These are phyloP conservation scores for Drosophila sulfurigaster DNA, from an alignment of 1,140 invertebrate species.

Conservation along the genomic window DNA sequence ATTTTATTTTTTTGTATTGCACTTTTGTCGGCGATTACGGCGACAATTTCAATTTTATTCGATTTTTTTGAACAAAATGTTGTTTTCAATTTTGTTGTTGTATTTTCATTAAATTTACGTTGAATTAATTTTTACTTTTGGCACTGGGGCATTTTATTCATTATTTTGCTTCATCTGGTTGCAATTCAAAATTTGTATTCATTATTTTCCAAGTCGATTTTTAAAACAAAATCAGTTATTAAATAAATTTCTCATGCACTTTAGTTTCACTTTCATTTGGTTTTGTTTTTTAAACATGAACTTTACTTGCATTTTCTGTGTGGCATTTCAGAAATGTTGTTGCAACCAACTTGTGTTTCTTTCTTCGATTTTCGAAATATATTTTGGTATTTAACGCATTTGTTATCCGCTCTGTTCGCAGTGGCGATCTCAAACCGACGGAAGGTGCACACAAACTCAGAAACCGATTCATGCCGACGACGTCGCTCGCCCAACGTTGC, in stretches of 20 bases:
- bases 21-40: constrained; percentile 48
- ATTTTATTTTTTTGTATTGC: constrained; percentile 58
- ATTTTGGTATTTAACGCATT: constrained; percentile 54
- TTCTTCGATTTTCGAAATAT: constrained; percentile 22
- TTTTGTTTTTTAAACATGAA: constrained; percentile 35
- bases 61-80: constrained; percentile 60
- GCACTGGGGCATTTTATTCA: constrained; percentile 32
- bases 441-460: constrained; percentile 69
- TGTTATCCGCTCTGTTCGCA: constrained; percentile 57
- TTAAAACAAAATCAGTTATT: constrained; percentile 80
- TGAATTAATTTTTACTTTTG: constrained; percentile 30
- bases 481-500: background rate
- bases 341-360: constrained; percentile 18
- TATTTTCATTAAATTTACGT: constrained; percentile 29
- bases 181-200: constrained; percentile 15
- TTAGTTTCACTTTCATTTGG: constrained; percentile 25
- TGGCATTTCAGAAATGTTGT: constrained; percentile 49
- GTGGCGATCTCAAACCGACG: constrained; percentile 71
- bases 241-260: constrained; percentile 24
- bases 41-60: constrained; percentile 60
- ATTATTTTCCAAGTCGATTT: constrained; percentile 61
- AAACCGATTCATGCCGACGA: constrained; percentile 10
- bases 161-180: constrained; percentile 42
- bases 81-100: constrained; percentile 12
- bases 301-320: constrained; percentile 54